Evolutionary conservation across 1,140 invertebrate species (phyloP).

Genomic region (Cyrtorhinus lividipennis): DNA sequence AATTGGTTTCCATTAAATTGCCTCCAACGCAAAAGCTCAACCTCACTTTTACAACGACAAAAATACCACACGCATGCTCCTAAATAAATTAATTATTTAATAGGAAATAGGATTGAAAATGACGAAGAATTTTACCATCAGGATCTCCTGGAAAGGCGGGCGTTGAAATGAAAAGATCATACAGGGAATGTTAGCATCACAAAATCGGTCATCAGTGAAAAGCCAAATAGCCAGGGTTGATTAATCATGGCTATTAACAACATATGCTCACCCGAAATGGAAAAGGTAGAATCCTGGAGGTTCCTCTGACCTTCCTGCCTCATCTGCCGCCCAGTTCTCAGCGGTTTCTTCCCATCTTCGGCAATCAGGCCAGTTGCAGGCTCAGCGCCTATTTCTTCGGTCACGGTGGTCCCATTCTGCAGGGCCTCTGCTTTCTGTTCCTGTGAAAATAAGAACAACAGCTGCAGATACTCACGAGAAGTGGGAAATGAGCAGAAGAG

Average conservation of each 20-base stretch:
- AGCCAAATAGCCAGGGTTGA: background rate
- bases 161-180: background rate
- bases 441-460: background rate
- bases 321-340: conserved; percentile 1
- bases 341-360: background rate
- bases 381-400: background rate
- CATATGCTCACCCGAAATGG: background rate
- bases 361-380: background rate
- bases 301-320: background rate
- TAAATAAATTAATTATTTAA: background rate
- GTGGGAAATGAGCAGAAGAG: no score
- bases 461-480: no score
- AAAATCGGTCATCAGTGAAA: background rate
- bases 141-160: background rate
- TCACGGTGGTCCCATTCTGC: background rate
- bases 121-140: background rate
- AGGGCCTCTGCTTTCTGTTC: background rate
- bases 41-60: no score
- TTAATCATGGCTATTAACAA: background rate
- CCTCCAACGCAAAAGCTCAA: no score
- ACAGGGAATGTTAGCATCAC: background rate
- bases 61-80: no score
- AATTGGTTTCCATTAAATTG: no score
- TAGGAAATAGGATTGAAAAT: background rate
- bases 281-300: conserved; percentile 8